A percentile compares a stretch with the other conserved stretches of the same genome.
Conservation (phyloP, 2,113 vertebrate genomes). For the Petroica traversi region DNA sequence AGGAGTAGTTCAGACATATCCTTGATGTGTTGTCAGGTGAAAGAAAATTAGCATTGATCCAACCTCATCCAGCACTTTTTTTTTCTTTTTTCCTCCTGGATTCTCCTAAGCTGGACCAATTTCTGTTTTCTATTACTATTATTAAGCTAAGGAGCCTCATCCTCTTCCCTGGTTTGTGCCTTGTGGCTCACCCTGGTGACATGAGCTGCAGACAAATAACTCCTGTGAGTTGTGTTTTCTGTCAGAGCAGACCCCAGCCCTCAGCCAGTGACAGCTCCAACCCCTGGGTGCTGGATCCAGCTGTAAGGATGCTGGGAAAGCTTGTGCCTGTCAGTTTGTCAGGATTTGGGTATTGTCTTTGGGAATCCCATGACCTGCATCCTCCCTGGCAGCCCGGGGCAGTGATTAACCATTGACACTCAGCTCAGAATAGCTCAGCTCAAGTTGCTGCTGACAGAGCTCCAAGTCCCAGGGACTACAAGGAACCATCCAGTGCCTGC, state of each 20-base stretch:
- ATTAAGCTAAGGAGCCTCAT: not conserved
- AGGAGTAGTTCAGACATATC: not conserved
- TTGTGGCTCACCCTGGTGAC: not conserved
- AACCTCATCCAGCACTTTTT: not conserved
- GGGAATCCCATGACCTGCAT: not conserved
- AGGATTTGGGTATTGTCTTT: not conserved
- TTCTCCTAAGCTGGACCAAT: not conserved
- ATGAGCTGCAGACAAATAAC: not conserved
- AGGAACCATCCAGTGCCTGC: constrained; percentile 69
- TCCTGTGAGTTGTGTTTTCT: not conserved
- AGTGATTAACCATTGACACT: not conserved
- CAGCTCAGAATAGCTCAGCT: constrained; percentile 79
- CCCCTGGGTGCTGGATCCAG: not conserved
- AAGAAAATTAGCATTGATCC: not conserved
- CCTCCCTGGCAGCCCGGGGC: not conserved
- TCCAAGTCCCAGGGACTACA: constrained; percentile 81
- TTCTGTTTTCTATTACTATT: not conserved
- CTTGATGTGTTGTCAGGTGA: not conserved
- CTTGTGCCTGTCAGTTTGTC: not conserved
- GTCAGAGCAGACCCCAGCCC: not conserved
- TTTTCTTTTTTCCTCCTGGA: not conserved
- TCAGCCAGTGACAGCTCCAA: not conserved
- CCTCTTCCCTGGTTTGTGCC: not conserved
- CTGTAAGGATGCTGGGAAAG: not conserved
- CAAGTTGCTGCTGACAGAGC: constrained; percentile 68